A percentile compares a stretch with the other conserved stretches of the same genome.
Conservation (phyloP, 1,140 invertebrate genomes). For the Cherax destructor region DNA sequence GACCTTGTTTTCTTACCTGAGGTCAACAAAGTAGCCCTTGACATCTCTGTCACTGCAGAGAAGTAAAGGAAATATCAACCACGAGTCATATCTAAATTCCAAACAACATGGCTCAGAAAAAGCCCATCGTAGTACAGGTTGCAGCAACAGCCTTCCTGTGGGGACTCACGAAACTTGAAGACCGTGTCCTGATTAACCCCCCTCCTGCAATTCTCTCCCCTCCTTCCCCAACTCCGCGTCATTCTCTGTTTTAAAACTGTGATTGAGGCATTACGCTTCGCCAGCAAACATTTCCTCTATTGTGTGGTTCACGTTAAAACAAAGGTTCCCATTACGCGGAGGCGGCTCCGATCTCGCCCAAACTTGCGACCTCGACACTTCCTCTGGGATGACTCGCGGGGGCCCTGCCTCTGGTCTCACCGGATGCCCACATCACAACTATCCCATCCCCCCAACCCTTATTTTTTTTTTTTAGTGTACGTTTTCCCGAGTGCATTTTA, state of each 20-base stretch:
- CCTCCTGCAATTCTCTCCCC: background rate
- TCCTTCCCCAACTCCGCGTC: background rate
- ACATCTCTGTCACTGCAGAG: too few relatives aligned
- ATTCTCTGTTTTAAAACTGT: background rate
- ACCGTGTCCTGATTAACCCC: background rate
- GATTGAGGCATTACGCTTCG: constrained; percentile 50
- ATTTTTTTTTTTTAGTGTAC: background rate
- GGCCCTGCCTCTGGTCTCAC: background rate
- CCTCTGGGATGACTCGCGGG: too few relatives aligned
- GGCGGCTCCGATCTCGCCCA: background rate
- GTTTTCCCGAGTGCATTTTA: background rate
- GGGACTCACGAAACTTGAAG: background rate
- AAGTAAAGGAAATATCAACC: background rate
- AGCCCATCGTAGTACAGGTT: background rate
- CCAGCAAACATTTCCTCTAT: constrained; percentile 49
- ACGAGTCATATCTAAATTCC: background rate
- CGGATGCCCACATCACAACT: constrained; percentile 23
- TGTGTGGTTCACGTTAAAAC: constrained; percentile 41
- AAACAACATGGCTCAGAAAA: background rate
- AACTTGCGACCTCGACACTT: too few relatives aligned
- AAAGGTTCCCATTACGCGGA: constrained; percentile 33
- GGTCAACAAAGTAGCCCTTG: too few relatives aligned
- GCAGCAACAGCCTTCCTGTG: background rate
- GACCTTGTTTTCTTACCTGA: too few relatives aligned
- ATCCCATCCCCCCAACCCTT: too few relatives aligned